Conservation (phyloP, 2,113 vertebrate species). For the Setophaga kirtlandii region DNA sequence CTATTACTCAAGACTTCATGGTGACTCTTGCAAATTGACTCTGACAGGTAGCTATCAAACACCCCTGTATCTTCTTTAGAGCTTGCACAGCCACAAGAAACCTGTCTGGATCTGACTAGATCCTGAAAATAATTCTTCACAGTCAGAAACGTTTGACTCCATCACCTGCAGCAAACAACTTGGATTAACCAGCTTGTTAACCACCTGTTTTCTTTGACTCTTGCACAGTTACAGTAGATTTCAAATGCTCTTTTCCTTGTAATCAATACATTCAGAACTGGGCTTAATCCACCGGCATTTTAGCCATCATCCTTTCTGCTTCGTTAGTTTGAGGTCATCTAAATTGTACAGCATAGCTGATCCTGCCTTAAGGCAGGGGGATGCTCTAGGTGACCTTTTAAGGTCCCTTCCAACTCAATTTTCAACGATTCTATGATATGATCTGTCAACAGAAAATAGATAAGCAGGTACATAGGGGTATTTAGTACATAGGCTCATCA, state of each 20-base stretch:
- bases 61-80: not conserved
- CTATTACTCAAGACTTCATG: conserved; percentile 24
- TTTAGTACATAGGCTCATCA: not conserved
- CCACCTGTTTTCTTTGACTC: conserved; percentile 59
- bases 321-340: conserved; percentile 39
- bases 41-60: conserved; percentile 47
- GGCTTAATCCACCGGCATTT: conserved; percentile 46
- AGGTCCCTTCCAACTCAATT: conserved; percentile 25
- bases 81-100: conserved; percentile 17
- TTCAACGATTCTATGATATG: not conserved
- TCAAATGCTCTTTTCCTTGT: conserved; percentile 50
- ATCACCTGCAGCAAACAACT: conserved; percentile 53
- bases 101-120: conserved; percentile 40
- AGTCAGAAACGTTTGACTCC: conserved; percentile 58
- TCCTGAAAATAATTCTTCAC: conserved; percentile 55
- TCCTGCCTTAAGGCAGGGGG: conserved; percentile 53
- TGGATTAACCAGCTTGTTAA: conserved; percentile 65
- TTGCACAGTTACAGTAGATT: conserved; percentile 34
- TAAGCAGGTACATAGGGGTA: not conserved
- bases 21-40: conserved; percentile 40
- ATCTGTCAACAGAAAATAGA: conserved; percentile 15
- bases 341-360: conserved; percentile 21
- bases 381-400: conserved; percentile 44
- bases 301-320: conserved; percentile 48
- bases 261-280: conserved; percentile 57